Conservation (phyloP, 2,797 vertebrate genomes). For the Anomalospiza imberbis region DNA sequence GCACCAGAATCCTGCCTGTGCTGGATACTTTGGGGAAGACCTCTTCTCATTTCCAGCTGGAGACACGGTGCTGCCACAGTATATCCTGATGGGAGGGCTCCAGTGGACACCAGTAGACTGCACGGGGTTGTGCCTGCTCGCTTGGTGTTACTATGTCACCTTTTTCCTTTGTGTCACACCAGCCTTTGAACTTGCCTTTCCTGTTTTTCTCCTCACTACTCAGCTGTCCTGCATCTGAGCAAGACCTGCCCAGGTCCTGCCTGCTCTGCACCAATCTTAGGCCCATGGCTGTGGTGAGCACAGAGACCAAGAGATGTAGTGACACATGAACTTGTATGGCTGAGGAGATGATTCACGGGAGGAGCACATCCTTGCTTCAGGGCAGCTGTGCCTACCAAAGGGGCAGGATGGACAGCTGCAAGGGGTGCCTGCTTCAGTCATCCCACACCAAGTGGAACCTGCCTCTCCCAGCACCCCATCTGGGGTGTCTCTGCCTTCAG, state of each 20-base stretch:
- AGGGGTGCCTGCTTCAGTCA: not conserved
- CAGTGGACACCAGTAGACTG: rapidly evolving
- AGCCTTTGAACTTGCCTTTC: not conserved
- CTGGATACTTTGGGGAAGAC: not conserved
- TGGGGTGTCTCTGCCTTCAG: not conserved
- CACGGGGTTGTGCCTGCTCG: not conserved
- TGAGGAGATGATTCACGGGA: not conserved
- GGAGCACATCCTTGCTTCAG: not conserved
- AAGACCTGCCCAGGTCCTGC: not conserved
- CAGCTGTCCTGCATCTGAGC: not conserved
- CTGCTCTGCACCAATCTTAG: not conserved
- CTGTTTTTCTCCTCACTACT: not conserved
- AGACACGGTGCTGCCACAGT: rapidly evolving
- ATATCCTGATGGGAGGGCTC: not conserved
- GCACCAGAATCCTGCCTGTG: not conserved
- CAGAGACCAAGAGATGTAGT: not conserved
- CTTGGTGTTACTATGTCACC: not conserved
- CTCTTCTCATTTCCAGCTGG: not conserved
- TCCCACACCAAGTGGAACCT: not conserved
- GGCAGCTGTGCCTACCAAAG: not conserved
- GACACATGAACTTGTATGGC: not conserved
- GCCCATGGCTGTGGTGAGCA: rapidly evolving
- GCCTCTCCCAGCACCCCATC: not conserved
- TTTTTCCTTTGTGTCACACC: not conserved
- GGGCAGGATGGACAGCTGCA: not conserved